Base-by-base conservation (phyloP, 2,888 invertebrate genomes). In the Eupithecia insigniata region DNA sequence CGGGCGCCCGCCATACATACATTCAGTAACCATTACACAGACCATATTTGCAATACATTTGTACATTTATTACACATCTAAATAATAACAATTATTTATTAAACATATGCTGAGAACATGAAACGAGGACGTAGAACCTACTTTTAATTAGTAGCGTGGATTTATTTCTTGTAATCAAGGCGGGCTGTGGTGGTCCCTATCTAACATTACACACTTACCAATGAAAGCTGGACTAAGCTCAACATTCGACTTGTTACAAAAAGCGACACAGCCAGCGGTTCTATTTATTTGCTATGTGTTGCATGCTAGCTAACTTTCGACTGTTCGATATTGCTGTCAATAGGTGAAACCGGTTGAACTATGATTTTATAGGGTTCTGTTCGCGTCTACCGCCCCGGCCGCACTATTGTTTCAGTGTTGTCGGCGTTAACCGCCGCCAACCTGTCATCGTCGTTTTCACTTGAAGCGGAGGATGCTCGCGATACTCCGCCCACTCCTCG, bases 391-490 rank as follows among this genome's bases (percentile, higher is more conserved):
- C 91, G 90, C 92, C 92, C 87, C 75, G 78, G 83, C 82, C 81
- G 84, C 92, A 93, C 92, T 93, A 93, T 93, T 93, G 92, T 90
- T 87, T 92, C 92, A 92, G 92, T 89, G 92, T 86, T 82, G 86
- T 83, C 81, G 82, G 81, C 82, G 79, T 74, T 81, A 65, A 78
- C 81, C 81, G 85, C 85, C 84, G 88, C 90, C 87, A 90, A 97
- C 97, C 97, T 97, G 96, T 97, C 97, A 90, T 97, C 97, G 91
- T 98, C 97, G 92, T 98, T 98, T 92, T 98, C 98, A 93, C 98
- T 98, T 92, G 98, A 98, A 86, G 98, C 97, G 86, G 98, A 98
- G 87, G 98, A 98, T 87, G 98, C 97, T 88, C 98, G 97, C 89
- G 96, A 96, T 72, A 94, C 92, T 46, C 93, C 94, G 88, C 94